Conservation (phyloP, 2,888 invertebrate species). For the Plebejus melissa region DNA sequence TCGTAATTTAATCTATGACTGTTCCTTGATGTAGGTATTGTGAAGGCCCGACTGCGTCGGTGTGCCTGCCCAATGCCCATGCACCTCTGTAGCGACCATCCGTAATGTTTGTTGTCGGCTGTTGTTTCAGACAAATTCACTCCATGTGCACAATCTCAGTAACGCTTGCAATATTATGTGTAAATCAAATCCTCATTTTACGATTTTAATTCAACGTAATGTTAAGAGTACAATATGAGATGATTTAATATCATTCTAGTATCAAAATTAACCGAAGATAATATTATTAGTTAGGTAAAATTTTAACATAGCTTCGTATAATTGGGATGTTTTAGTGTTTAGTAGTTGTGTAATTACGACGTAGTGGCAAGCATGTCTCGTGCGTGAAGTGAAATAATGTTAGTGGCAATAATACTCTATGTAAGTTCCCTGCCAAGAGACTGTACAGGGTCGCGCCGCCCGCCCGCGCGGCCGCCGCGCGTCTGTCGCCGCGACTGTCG, state of each 20-base stretch:
- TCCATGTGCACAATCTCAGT: conserved; percentile 78
- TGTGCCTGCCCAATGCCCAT: conserved; percentile 42
- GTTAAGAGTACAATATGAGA: conserved; percentile 80
- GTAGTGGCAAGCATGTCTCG: conserved; percentile 72
- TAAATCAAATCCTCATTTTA: conserved; percentile 69
- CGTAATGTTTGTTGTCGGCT: conserved; percentile 53
- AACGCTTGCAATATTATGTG: conserved; percentile 78
- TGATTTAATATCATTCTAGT: conserved; percentile 79
- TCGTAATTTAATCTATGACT: conserved; percentile 78
- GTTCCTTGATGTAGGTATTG: conserved; percentile 68
- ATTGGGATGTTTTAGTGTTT: conserved; percentile 79
- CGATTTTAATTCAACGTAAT: conserved; percentile 74
- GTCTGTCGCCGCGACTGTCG: conserved; percentile 31
- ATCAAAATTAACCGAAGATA: conserved; percentile 81
- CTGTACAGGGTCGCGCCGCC: conserved; percentile 42
- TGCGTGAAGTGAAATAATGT: conserved; percentile 61
- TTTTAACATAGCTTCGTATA: conserved; percentile 79
- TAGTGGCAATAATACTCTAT: conserved; percentile 77
- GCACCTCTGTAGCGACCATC: conserved; percentile 63
- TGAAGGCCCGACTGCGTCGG: conserved; percentile 41
- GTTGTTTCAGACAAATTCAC: conserved; percentile 60
- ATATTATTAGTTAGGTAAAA: conserved; percentile 78
- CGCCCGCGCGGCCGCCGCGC: conserved; percentile 36
- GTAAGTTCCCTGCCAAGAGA: conserved; percentile 64
- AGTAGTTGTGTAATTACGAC: conserved; percentile 67